Evolutionary conservation across 2,797 vertebrate species (phyloP).

Genomic region (Diplodus puntazzo): DNA sequence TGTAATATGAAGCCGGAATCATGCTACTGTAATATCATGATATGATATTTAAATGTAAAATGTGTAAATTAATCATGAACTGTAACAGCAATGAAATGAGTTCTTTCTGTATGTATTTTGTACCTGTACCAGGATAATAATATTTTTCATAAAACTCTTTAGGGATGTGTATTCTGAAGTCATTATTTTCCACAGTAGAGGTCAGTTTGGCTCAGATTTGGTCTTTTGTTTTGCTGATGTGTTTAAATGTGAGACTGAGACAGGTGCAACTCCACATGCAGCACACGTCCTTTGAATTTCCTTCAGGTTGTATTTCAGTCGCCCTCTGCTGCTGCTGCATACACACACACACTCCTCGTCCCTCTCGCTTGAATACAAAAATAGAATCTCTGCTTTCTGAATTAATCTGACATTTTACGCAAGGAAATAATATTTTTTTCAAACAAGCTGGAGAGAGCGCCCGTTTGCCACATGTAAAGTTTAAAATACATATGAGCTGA

Average conservation of each 20-base stretch:
- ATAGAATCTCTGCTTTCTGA: neutral
- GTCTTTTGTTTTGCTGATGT: neutral
- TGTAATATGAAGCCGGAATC: neutral
- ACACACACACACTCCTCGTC: neutral
- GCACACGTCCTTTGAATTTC: neutral
- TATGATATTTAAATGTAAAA: constrained; percentile 10
- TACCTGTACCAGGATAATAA: neutral
- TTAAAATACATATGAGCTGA: too few species aligned
- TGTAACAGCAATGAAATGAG: constrained; percentile 27
- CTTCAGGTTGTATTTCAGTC: constrained; percentile 21
- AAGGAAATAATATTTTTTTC: too few species aligned
- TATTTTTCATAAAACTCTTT: constrained; percentile 47
- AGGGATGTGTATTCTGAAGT: neutral
- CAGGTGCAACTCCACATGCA: constrained; percentile 8
- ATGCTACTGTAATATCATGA: neutral
- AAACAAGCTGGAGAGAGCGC: too few species aligned
- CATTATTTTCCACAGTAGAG: neutral
- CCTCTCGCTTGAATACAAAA: neutral
- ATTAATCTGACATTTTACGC: neutral
- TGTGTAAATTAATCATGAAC: constrained; percentile 17
- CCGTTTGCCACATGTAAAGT: too few species aligned
- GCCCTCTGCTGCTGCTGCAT: neutral
- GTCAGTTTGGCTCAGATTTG: neutral
- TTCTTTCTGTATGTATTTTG: constrained; percentile 38
- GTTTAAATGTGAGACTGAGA: constrained; percentile 7